These are phyloP conservation scores for Nineta flava DNA, from an alignment of 2,888 invertebrate genomes.

Conservation along the genomic window DNA sequence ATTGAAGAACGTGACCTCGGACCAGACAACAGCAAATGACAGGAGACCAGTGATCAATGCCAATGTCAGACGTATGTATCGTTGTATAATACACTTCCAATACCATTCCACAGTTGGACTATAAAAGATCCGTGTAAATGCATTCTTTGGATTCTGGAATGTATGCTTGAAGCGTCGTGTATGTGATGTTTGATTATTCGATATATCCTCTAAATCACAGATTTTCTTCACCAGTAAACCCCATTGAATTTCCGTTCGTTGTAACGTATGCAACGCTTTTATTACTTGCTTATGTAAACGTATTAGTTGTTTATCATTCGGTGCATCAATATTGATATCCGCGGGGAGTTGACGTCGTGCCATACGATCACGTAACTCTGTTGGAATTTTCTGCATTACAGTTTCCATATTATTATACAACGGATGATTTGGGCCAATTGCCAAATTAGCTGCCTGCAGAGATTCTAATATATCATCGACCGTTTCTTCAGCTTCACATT, in stretches of 20 bases:
- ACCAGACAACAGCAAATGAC: constrained; percentile 94
- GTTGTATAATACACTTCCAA: constrained; percentile 76
- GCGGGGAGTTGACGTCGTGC: constrained; percentile 41
- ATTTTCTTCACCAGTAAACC: constrained; percentile 64
- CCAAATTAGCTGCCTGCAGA: constrained; percentile 62
- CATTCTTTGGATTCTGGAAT: constrained; percentile 45
- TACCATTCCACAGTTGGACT: constrained; percentile 79
- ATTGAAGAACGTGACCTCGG: constrained; percentile 95
- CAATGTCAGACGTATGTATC: constrained; percentile 57
- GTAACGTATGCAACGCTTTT: constrained; percentile 78
- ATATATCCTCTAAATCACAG: constrained; percentile 74
- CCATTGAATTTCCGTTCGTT: constrained; percentile 92
- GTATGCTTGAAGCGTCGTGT: constrained; percentile 48
- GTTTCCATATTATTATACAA: constrained; percentile 70
- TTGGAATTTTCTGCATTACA: constrained; percentile 75
- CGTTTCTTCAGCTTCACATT: constrained; percentile 92
- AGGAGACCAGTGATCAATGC: constrained; percentile 59
- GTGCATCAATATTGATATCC: constrained; percentile 44
- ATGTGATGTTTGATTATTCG: constrained; percentile 52
- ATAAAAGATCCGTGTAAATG: constrained; percentile 41
- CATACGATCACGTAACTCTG: constrained; percentile 59
- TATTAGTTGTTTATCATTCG: constrained; percentile 72
- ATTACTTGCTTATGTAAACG: constrained; percentile 83
- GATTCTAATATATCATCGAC: constrained; percentile 93
- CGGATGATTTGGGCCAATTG: constrained; percentile 59